A percentile compares a stretch with the other conserved stretches of the same genome.
phyloP scores from a whole-genome alignment of 2,888 invertebrate genomes.

The Synergus itoensis region DNA sequence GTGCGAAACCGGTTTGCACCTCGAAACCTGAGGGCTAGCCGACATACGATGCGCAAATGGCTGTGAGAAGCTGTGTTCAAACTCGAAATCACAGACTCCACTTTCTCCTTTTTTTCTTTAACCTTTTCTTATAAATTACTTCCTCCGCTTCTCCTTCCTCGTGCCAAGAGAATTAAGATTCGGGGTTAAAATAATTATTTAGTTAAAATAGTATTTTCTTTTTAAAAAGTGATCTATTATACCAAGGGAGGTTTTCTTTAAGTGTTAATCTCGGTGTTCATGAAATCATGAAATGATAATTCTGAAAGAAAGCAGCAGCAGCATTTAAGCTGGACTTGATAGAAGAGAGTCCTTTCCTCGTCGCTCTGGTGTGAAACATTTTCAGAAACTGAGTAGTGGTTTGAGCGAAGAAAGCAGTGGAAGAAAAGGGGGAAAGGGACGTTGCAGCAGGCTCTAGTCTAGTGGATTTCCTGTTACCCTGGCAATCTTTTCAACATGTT shows the following conservation, averaged over 20 bases:
- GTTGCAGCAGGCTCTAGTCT: slow-evolving; percentile 31
- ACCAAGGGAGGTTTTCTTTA: too few relatives aligned
- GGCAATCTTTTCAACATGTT: slow-evolving; percentile 66
- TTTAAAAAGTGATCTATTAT: too few relatives aligned
- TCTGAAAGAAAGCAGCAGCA: too few relatives aligned
- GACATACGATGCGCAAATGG: slow-evolving; percentile 58
- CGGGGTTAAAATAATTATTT: background rate
- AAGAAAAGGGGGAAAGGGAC: slow-evolving; percentile 2
- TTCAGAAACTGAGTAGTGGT: background rate
- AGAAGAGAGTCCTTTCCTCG: too few relatives aligned
- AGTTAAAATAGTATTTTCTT: too few relatives aligned
- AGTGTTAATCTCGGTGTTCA: too few relatives aligned
- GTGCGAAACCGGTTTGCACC: slow-evolving; percentile 71
- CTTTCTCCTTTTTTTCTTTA: slow-evolving; percentile 43
- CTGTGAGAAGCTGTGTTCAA: slow-evolving; percentile 41
- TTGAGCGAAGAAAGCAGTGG: slow-evolving; percentile 4
- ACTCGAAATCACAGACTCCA: slow-evolving; percentile 55
- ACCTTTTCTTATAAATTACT: slow-evolving; percentile 31
- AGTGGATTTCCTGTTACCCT: slow-evolving; percentile 49
- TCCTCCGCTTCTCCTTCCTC: background rate
- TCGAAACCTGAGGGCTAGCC: slow-evolving; percentile 64
- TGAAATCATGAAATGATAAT: too few relatives aligned
- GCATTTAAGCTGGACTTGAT: too few relatives aligned
- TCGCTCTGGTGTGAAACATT: background rate
- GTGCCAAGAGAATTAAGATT: background rate